Conservation (phyloP, 2,888 invertebrate species). For the Octonoba sinensis region DNA sequence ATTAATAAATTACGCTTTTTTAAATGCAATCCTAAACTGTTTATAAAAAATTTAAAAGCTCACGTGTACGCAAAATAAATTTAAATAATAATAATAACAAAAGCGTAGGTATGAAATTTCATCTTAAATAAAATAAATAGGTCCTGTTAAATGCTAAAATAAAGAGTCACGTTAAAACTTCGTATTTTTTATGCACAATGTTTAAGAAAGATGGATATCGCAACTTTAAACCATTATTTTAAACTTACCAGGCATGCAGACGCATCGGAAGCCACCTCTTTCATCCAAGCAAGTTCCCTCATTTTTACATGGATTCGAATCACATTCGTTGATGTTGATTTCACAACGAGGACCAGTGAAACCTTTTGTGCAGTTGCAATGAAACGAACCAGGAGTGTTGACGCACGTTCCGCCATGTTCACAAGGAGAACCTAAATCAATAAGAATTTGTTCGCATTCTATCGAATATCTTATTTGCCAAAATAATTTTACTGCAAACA, state of each 20-base stretch:
- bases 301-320: slow-evolving; percentile 94
- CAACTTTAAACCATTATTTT: not conserved
- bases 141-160: not conserved
- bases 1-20: no score
- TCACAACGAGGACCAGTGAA: slow-evolving; percentile 91
- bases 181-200: not conserved
- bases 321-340: slow-evolving; percentile 96
- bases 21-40: no score
- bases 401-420: slow-evolving; percentile 98
- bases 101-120: no score
- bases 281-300: slow-evolving; percentile 96
- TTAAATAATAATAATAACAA: no score
- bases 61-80: no score
- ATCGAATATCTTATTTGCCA: no score
- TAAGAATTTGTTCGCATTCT: no score
- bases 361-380: slow-evolving; percentile 95
- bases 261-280: slow-evolving; percentile 92
- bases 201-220: not conserved
- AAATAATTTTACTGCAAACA: not conserved
- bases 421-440: slow-evolving; percentile 84
- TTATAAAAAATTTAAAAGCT: no score
- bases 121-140: no score
- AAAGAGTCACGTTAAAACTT: not conserved
- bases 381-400: slow-evolving; percentile 95
- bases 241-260: slow-evolving; percentile 93